Base-by-base conservation (phyloP, 1,140 invertebrate species). In the Drosophila trapezifrons region DNA sequence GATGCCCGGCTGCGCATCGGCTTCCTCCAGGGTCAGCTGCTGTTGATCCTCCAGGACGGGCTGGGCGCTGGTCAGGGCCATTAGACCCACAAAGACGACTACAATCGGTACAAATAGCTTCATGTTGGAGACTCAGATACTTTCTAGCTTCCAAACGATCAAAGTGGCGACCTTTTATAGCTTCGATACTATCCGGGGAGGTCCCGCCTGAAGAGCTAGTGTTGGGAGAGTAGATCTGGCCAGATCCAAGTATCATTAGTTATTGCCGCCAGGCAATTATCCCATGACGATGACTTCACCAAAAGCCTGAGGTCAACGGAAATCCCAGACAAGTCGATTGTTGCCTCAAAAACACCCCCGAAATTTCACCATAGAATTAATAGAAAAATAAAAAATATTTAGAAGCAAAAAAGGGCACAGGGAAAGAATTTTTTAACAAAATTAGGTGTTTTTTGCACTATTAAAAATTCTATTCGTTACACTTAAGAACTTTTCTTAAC, bases 231-330 rank as follows among this genome's bases (percentile, higher is more conserved):
- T 13, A 51, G 10, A 10, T 54, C 32, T 54, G 13, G 18, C 82
- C 58, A 77, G 35, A 20, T 18, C 6, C 17, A 29, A 43, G 38
- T 27, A 67, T 89, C 67, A 89, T 89, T 89, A 79, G 42, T 49
- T 32, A 62, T 4, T 64, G n/a, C 58, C 35, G 67, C 20, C 54
- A 56, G 78, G 78, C 71, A 87, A 59, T 76, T 80, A 76, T 58
- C 37, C n/a, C 3, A 2, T 55, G 55, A 64, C 22, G 62, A 78
- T 86, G 78, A 81, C 63, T 78, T 87, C 83, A 76, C 29, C 45
- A 25, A 43, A 78, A 65, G 8, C 40, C 55, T 67, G 13, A 56
- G 32, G 40, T 59, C 32, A 59, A 42, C 46, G 67, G 51, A 76
- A 87, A 55, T 82, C 70, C 83, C 76, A 57, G 37, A 17, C 51